Conservation (phyloP, 2,113 vertebrate genomes). For the Leptobrachium leishanense region DNA sequence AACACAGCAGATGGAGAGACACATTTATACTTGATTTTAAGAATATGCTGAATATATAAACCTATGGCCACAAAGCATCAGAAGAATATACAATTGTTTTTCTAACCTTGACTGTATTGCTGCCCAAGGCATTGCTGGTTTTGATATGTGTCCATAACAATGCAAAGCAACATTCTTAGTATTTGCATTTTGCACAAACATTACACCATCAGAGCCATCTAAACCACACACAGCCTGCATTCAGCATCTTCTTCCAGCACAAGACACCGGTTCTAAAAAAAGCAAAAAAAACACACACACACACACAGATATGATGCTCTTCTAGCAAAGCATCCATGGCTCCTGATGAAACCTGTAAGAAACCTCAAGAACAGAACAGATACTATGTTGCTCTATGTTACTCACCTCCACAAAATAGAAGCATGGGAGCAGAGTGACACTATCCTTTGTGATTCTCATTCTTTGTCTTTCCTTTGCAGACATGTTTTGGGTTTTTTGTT, state of each 20-base stretch:
- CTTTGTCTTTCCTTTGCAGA: constrained; percentile 82
- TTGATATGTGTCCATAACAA: not conserved
- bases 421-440: constrained; percentile 91
- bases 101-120: not conserved
- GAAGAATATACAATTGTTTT: not conserved
- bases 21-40: too few species aligned
- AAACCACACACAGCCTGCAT: not conserved
- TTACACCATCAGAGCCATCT: not conserved
- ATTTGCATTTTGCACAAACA: not conserved
- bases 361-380: not conserved
- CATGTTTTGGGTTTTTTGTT: too few species aligned
- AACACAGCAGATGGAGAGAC: too few species aligned
- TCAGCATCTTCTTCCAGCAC: not conserved
- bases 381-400: constrained; percentile 32
- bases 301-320: not conserved
- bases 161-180: not conserved
- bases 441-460: constrained; percentile 85
- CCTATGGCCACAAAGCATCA: not conserved
- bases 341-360: not conserved
- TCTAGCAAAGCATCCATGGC: not conserved
- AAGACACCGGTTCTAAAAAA: not conserved
- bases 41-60: not conserved
- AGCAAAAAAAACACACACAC: not conserved
- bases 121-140: constrained; percentile 3
- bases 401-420: constrained; percentile 98